Evolutionary conservation across 2,888 invertebrate species (phyloP).

Genomic region (Drosophila recens): DNA sequence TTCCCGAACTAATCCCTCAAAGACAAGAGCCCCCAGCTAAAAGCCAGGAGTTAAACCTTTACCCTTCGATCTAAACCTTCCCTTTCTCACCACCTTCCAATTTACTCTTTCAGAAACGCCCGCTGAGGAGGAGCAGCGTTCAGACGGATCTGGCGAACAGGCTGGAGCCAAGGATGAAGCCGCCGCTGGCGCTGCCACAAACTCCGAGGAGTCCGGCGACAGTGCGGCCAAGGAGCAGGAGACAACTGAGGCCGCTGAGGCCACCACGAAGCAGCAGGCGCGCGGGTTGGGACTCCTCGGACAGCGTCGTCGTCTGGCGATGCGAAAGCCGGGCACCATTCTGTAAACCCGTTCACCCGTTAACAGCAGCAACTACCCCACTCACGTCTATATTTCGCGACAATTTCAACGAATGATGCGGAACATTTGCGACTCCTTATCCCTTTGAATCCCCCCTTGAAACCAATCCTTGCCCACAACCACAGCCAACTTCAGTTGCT

Average conservation of each 20-base stretch:
- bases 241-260: slow-evolving; percentile 85
- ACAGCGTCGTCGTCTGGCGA: slow-evolving; percentile 89
- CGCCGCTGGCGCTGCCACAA: slow-evolving; percentile 46
- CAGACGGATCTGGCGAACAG: slow-evolving; percentile 61
- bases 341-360: slow-evolving; percentile 39
- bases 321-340: slow-evolving; percentile 87
- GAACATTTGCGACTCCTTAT: slow-evolving; percentile 25
- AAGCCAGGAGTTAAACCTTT: no score
- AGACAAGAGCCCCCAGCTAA: no score
- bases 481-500: slow-evolving; percentile 36
- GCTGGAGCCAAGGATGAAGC: slow-evolving; percentile 56
- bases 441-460: background rate
- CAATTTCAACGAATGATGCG: slow-evolving; percentile 21
- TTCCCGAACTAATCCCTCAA: no score
- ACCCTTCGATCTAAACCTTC: no score
- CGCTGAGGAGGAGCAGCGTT: slow-evolving; percentile 57
- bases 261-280: slow-evolving; percentile 87
- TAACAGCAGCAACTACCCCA: slow-evolving; percentile 27
- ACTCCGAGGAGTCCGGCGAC: slow-evolving; percentile 62
- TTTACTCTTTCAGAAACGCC: slow-evolving; percentile 47
- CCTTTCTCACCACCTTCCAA: background rate
- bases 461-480: slow-evolving; percentile 40
- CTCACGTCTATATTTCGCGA: background rate
- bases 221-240: slow-evolving; percentile 68
- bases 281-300: slow-evolving; percentile 90